phyloP scores from a whole-genome alignment of 2,113 vertebrate genomes.

The Solenodon paradoxus region DNA sequence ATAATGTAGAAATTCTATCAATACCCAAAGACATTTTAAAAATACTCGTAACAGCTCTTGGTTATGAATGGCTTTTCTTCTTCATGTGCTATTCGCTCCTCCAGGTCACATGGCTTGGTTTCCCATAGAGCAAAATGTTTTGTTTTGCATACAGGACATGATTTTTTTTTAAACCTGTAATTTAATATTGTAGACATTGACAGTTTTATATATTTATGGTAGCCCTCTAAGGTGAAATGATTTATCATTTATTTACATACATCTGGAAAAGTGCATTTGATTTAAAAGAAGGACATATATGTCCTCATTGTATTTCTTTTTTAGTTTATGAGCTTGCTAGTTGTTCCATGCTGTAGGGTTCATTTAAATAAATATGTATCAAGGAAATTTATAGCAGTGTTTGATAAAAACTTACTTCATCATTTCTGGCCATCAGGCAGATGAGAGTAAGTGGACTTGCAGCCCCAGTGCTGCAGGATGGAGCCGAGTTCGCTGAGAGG shows the following conservation, averaged over 20 bases:
- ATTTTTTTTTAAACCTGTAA: constrained; percentile 35
- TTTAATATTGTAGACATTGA: constrained; percentile 14
- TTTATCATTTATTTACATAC: constrained; percentile 51
- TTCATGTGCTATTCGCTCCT: neutral
- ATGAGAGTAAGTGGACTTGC: neutral
- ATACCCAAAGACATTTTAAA: constrained; percentile 62
- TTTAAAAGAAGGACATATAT: constrained; percentile 52
- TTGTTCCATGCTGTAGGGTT: constrained; percentile 53
- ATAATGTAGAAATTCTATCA: constrained; percentile 56
- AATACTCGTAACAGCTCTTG: constrained; percentile 66
- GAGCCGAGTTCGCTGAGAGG: neutral
- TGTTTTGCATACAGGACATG: constrained; percentile 15
- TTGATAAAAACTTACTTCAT: neutral
- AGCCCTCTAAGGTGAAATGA: constrained; percentile 10
- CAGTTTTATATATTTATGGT: constrained; percentile 43
- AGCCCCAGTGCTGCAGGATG: neutral
- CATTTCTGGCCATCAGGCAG: constrained; percentile 4
- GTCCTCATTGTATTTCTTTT: constrained; percentile 57
- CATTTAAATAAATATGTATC: constrained; percentile 49
- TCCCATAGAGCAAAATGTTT: constrained; percentile 56
- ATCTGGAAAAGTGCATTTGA: constrained; percentile 38
- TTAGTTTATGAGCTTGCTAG: constrained; percentile 20
- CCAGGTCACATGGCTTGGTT: neutral
- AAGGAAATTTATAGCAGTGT: neutral
- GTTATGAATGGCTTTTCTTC: constrained; percentile 45